These are phyloP conservation scores for Botia kubotai DNA, from an alignment of 2,797 vertebrate species.

Conservation along the genomic window DNA sequence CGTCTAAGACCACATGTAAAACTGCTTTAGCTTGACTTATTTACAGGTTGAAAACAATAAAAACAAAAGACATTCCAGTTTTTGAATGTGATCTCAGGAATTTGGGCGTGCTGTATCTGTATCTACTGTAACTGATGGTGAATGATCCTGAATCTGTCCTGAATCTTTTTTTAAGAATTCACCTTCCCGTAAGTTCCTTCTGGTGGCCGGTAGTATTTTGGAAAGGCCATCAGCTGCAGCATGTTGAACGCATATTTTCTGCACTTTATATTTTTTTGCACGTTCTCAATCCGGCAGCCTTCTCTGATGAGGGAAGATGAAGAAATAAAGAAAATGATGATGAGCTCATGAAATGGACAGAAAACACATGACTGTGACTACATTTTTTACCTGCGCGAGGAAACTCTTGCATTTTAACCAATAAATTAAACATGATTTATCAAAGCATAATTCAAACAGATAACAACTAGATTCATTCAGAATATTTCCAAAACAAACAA, in stretches of 20 bases:
- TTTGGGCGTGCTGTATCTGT: neutral
- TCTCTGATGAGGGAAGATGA: conserved; percentile 83
- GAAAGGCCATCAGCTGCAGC: conserved; percentile 98
- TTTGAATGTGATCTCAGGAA: too few species aligned
- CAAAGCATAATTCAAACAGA: neutral
- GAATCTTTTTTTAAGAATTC: conserved; percentile 82
- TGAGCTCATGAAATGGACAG: conserved; percentile 69
- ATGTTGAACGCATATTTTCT: conserved; percentile 99
- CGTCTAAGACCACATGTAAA: too few species aligned
- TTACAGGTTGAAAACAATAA: too few species aligned
- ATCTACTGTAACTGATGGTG: neutral
- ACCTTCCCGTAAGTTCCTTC: conserved; percentile 97
- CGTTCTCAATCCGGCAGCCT: conserved; percentile 99
- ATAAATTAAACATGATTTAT: neutral
- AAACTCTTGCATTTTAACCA: neutral
- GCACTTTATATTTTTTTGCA: conserved; percentile 98
- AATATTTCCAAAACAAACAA: neutral
- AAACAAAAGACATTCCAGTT: too few species aligned
- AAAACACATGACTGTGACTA: neutral
- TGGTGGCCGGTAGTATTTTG: conserved; percentile 96
- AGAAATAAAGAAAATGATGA: conserved; percentile 64
- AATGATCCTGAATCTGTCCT: neutral
- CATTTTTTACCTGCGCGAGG: neutral
- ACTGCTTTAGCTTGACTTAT: too few species aligned
- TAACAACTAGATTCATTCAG: neutral